A percentile compares a stretch with the other conserved stretches of the same genome.
Conservation (phyloP, 2,113 vertebrate genomes). For the Nothocercus nigrocapillus region DNA sequence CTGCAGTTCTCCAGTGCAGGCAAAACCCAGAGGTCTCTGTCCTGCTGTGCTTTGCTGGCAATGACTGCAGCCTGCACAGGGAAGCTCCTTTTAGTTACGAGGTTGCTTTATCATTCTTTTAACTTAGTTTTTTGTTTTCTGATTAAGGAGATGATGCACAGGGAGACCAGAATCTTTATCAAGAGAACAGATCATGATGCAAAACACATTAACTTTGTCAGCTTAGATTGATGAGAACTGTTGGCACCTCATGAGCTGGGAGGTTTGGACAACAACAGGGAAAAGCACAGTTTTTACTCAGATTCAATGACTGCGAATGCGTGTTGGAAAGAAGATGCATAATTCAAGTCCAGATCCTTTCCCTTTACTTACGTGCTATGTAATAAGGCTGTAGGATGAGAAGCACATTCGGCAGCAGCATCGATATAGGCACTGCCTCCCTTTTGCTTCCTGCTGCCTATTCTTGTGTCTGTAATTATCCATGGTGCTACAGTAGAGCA, state of each 20-base stretch:
- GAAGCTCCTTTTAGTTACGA: not conserved
- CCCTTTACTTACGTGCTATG: not conserved
- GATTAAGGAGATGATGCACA: not conserved
- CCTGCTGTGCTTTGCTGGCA: not conserved
- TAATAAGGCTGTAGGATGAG: not conserved
- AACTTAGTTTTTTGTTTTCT: not conserved
- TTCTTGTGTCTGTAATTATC: not conserved
- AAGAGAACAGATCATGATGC: not conserved
- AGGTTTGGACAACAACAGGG: not conserved
- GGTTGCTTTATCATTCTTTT: not conserved
- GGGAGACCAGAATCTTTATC: not conserved
- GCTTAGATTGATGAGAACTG: not conserved
- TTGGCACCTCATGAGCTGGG: not conserved
- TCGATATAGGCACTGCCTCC: not conserved
- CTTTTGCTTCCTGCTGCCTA: not conserved
- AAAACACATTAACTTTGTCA: not conserved
- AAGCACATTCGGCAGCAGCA: not conserved
- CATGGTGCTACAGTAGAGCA: not conserved
- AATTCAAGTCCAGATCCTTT: not conserved
- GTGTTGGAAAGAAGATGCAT: not conserved
- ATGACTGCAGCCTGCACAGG: not conserved
- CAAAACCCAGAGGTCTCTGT: not conserved
- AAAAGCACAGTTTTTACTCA: not conserved
- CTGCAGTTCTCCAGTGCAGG: not conserved
- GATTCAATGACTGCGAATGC: not conserved